Evolutionary conservation across 2,797 vertebrate genomes (phyloP).

Genomic region (Poeciliopsis gracilis): DNA sequence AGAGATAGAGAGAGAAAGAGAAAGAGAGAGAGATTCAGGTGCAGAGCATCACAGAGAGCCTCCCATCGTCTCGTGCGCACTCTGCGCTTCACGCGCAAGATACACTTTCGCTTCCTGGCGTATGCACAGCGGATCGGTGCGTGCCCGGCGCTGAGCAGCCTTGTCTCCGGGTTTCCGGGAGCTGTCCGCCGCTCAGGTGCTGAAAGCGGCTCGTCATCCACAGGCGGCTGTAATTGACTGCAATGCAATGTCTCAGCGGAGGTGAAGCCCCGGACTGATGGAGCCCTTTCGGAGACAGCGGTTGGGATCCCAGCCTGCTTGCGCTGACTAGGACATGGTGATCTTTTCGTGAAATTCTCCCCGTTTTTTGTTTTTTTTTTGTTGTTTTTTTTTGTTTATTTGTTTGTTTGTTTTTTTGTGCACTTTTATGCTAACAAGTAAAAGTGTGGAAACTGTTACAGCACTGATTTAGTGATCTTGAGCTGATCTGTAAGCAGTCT

Average conservation of each 20-base stretch:
- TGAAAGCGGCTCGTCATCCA: constrained; percentile 57
- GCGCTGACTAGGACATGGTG: constrained; percentile 26
- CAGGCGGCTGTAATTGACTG: constrained; percentile 31
- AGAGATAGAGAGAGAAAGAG: too few relatives aligned
- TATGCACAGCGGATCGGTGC: constrained; percentile 1
- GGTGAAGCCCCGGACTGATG: constrained; percentile 26
- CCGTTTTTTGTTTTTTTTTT: neutral
- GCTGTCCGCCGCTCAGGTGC: constrained; percentile 66
- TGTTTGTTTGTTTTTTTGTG: constrained; percentile 6
- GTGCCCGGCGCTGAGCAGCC: constrained; percentile 26
- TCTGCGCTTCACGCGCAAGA: constrained; percentile 4
- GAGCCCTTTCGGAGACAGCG: constrained; percentile 30
- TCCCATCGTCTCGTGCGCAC: constrained; percentile 21
- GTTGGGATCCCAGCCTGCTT: constrained; percentile 9
- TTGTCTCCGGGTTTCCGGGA: constrained; percentile 30
- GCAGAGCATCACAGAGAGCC: constrained; percentile 40
- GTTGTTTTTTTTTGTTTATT: too few relatives aligned
- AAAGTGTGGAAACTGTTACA: constrained; percentile 6
- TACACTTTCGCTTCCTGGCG: constrained; percentile 12
- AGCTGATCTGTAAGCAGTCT: neutral
- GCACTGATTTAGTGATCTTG: neutral
- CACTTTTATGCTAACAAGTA: neutral
- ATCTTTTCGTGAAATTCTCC: constrained; percentile 31
- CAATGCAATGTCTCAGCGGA: constrained; percentile 27
- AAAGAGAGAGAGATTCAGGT: constrained; percentile 34